phyloP scores from a whole-genome alignment of 2,888 invertebrate genomes.

The Melanostoma scalare region DNA sequence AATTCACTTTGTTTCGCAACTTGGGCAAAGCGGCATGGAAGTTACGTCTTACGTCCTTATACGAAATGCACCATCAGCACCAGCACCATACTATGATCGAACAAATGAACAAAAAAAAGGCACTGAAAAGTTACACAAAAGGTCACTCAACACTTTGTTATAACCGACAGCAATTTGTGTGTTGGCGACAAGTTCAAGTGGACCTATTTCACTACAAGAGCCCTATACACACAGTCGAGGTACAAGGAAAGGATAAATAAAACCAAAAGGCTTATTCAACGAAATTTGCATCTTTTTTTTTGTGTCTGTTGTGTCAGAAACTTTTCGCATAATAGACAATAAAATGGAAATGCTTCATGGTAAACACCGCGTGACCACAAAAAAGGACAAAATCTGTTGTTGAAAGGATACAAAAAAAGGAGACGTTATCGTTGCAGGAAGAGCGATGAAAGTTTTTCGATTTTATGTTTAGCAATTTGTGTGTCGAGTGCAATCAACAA shows the following conservation, averaged over 20 bases:
- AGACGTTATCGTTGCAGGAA: conserved; percentile 59
- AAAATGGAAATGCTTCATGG: conserved; percentile 65
- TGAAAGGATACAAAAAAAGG: conserved; percentile 35
- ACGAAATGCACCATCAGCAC: conserved; percentile 44
- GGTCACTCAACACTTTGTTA: conserved; percentile 43
- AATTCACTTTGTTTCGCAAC: too few species aligned
- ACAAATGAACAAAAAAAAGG: background rate
- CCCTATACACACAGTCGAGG: background rate
- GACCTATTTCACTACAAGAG: conserved; percentile 27
- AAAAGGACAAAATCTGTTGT: conserved; percentile 34
- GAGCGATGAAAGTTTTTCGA: conserved; percentile 56
- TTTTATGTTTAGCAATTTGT: conserved; percentile 56
- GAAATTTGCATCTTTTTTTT: conserved; percentile 19
- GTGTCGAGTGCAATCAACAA: too few species aligned
- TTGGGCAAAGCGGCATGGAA: too few species aligned
- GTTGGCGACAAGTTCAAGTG: conserved; percentile 50
- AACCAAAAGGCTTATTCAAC: conserved; percentile 60
- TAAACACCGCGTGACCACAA: conserved; percentile 55
- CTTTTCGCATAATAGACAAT: conserved; percentile 67
- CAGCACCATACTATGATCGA: too few species aligned
- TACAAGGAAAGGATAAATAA: conserved; percentile 32
- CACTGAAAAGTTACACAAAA: conserved; percentile 52
- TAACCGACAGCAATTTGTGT: conserved; percentile 60
- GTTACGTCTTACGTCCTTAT: too few species aligned
- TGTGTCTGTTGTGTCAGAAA: conserved; percentile 34